Base-by-base conservation (phyloP, 2,888 invertebrate genomes). In the Ectropis crepuscularia region DNA sequence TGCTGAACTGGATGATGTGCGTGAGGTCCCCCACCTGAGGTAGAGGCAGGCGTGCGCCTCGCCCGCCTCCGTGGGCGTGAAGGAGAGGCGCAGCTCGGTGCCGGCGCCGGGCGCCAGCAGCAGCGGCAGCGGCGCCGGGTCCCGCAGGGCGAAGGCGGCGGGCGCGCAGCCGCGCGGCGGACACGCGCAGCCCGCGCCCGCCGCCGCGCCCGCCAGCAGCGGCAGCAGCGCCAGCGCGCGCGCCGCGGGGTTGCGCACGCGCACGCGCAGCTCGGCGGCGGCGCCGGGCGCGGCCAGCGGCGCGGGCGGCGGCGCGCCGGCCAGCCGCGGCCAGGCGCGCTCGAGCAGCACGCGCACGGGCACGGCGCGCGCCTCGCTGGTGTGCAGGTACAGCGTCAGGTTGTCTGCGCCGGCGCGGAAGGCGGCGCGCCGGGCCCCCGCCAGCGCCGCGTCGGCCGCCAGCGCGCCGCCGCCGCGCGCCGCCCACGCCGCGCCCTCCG, bases 181-280 rank as follows among this genome's bases (percentile, higher is more conserved):
- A 97, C 98, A 80, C 94, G 93, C 72, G 96, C 57, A 94, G 94
- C 74, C 97, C 86, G 63, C 94, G 94, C 74, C 97, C 86, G 63
- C 94, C 48, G 94, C 79, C 94, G 92, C 74, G 94, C 89, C 42
- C 95, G 57, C 93, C 53, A 47, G 11, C 12, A 28, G 11, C 55
- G 68, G 76, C 38, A 83, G 62, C 72, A 98, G 97, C 76, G 97
- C 92, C 64, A 97, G 88, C 65, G 97, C 66, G 95, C 94, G 82
- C 81, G 85, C 77, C 94, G 95, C 93, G 41, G 97, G 97, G 92
- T 98, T 98, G 80, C 94, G 93, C 72, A 96, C 88, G 57, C 94
- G 94, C 74, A 97, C 87, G 63, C 94, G 94, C 80, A 94, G 93
- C 75, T 95, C 89, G 45, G 95, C 93, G 59, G 93, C 92, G 81